A percentile compares a stretch with the other conserved stretches of the same genome.
Conservation (phyloP, 2,113 vertebrate species). For the Zingel zingel region DNA sequence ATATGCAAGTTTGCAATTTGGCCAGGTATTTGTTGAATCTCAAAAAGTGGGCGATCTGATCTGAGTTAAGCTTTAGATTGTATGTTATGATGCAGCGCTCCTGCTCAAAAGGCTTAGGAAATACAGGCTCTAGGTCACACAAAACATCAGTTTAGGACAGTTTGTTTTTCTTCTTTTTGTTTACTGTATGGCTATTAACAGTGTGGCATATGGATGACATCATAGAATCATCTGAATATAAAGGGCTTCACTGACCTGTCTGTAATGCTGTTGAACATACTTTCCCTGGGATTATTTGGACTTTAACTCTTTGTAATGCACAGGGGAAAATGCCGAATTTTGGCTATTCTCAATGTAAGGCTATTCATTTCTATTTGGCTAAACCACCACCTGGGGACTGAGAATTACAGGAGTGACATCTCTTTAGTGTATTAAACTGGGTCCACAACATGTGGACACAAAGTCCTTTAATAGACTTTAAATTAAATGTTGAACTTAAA, state of each 20-base stretch:
- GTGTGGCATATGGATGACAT: slow-evolving; percentile 73
- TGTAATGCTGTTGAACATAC: slow-evolving; percentile 47
- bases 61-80: slow-evolving; percentile 1
- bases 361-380: slow-evolving; percentile 73
- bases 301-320: slow-evolving; percentile 52
- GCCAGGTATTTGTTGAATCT: slow-evolving; percentile 33
- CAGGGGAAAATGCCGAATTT: slow-evolving; percentile 64
- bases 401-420: slow-evolving; percentile 66
- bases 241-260: slow-evolving; percentile 68
- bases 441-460: slow-evolving; percentile 58
- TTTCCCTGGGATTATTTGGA: slow-evolving; percentile 69
- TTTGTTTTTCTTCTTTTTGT: not conserved
- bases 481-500: slow-evolving; percentile 46
- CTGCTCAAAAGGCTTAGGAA: slow-evolving; percentile 32
- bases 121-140: slow-evolving; percentile 46
- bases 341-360: slow-evolving; percentile 77
- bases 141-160: slow-evolving; percentile 38
- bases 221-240: slow-evolving; percentile 75
- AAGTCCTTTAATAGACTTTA: slow-evolving; percentile 45
- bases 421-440: slow-evolving; percentile 52
- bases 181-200: slow-evolving; percentile 71
- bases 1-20: slow-evolving; percentile 76
- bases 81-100: slow-evolving; percentile 9
- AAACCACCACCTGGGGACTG: slow-evolving; percentile 50
- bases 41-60: slow-evolving; percentile 23